phyloP scores from a whole-genome alignment of 2,113 vertebrate genomes.

The Geothlypis trichas region DNA sequence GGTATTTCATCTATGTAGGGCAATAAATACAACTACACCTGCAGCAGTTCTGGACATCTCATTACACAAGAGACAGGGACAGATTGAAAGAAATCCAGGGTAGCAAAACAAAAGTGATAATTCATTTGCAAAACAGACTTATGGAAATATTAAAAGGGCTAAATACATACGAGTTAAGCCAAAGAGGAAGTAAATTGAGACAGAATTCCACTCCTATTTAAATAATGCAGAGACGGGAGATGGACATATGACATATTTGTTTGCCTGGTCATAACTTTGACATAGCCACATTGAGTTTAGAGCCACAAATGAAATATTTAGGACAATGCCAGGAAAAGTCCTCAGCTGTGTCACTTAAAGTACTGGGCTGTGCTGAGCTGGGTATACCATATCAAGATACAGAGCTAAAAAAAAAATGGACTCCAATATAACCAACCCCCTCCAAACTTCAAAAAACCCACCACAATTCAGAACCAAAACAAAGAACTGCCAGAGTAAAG shows the following conservation, averaged over 20 bases:
- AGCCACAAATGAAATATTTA: neutral
- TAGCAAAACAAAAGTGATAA: neutral
- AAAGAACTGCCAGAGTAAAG: neutral
- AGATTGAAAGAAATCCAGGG: neutral
- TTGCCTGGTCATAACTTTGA: neutral
- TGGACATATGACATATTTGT: neutral
- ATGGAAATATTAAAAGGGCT: neutral
- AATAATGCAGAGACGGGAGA: neutral
- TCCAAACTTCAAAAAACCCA: neutral
- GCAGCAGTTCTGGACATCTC: neutral
- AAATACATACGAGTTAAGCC: neutral
- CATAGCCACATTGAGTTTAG: neutral
- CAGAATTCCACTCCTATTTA: neutral
- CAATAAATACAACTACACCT: constrained; percentile 17
- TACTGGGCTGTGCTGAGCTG: neutral
- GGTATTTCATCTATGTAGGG: neutral
- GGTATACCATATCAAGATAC: neutral
- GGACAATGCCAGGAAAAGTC: neutral
- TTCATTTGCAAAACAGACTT: neutral
- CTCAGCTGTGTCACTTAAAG: neutral
- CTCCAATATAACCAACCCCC: neutral
- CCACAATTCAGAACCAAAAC: neutral
- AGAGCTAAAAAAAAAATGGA: neutral
- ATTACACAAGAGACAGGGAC: neutral
- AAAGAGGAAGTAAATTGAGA: neutral